phyloP scores from a whole-genome alignment of 2,888 invertebrate genomes.

The Stenichneumon culpator region DNA sequence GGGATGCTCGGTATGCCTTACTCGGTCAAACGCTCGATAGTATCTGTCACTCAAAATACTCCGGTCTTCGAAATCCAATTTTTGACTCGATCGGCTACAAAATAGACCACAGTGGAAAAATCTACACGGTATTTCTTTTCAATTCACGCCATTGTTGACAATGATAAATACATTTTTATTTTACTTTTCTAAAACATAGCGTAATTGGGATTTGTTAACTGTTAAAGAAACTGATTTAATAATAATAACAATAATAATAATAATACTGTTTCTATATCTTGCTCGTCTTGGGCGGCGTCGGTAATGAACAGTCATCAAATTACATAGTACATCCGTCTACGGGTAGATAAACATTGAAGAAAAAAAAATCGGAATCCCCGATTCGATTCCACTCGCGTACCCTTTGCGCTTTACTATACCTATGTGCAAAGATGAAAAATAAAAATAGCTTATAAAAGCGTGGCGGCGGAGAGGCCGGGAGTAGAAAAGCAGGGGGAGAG shows the following conservation, averaged over 20 bases:
- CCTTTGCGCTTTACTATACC: background rate
- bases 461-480: background rate
- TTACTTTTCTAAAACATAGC: background rate
- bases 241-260: background rate
- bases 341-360: background rate
- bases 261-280: background rate
- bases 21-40: background rate
- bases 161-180: background rate
- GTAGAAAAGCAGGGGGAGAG: background rate
- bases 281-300: background rate
- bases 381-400: background rate
- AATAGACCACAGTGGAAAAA: background rate
- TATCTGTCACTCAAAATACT: background rate
- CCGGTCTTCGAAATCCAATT: background rate
- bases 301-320: background rate
- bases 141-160: background rate
- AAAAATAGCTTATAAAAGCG: slow-evolving; percentile 51
- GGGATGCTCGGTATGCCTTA: background rate
- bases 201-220: background rate
- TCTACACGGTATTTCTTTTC: background rate
- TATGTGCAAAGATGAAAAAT: slow-evolving; percentile 33
- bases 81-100: background rate
- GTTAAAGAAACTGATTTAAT: background rate
- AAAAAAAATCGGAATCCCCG: background rate
- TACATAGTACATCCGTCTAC: background rate